Evolutionary conservation across 2,888 invertebrate genomes (phyloP).

Genomic region (Coenonympha glycerion): DNA sequence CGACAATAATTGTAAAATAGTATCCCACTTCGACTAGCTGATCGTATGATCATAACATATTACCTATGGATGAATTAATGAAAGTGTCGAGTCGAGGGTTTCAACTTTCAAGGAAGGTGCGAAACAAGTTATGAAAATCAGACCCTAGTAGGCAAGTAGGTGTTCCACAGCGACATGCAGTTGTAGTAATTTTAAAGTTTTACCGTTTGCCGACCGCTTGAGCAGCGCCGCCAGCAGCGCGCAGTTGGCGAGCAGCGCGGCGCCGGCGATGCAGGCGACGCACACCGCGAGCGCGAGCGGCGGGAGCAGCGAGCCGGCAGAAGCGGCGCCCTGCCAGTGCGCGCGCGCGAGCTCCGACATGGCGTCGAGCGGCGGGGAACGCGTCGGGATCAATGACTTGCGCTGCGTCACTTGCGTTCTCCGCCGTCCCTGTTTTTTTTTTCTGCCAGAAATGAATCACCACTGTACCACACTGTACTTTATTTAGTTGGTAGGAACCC

Average conservation of each 20-base stretch:
- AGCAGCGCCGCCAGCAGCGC: conserved; percentile 60
- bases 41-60: too few relatives aligned
- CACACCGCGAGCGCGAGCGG: conserved; percentile 52
- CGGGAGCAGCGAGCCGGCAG: conserved; percentile 54
- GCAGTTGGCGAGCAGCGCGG: conserved; percentile 62
- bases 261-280: conserved; percentile 61
- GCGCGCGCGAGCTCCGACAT: conserved; percentile 52
- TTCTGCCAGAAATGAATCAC: conserved; percentile 64
- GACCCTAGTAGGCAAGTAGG: too few relatives aligned
- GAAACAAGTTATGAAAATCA: too few relatives aligned
- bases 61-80: too few relatives aligned
- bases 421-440: conserved; percentile 52
- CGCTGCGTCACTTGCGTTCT: conserved; percentile 62
- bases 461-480: too few relatives aligned
- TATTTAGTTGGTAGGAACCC: conserved; percentile 41
- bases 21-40: too few relatives aligned
- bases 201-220: conserved; percentile 69
- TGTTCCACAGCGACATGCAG: conserved; percentile 15
- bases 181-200: conserved; percentile 21
- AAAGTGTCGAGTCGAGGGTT: too few relatives aligned
- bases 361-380: conserved; percentile 62
- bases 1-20: too few relatives aligned
- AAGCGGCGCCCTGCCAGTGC: too few relatives aligned
- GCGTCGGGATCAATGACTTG: conserved; percentile 72
- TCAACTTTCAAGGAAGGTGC: too few relatives aligned